These are phyloP conservation scores for Drosophila ogumai DNA, from an alignment of 1,140 invertebrate species.

Conservation along the genomic window DNA sequence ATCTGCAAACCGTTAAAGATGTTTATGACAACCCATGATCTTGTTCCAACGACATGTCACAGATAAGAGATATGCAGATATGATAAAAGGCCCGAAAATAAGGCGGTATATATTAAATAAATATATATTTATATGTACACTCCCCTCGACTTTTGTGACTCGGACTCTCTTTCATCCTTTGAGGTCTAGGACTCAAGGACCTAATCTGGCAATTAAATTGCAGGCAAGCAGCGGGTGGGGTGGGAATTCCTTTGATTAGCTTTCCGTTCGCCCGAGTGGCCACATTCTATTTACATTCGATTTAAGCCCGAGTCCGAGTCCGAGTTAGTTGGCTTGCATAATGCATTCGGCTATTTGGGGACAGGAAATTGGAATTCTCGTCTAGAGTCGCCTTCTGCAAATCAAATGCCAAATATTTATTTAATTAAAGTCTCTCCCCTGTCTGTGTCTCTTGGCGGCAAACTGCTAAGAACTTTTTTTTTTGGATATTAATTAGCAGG, in stretches of 20 bases:
- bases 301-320: background rate
- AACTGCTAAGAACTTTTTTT: constrained; percentile 58
- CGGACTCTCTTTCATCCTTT: background rate
- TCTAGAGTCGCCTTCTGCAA: constrained; percentile 6
- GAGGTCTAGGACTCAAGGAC: background rate
- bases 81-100: constrained; percentile 21
- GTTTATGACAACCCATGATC: constrained; percentile 25
- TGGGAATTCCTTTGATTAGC: constrained; percentile 25
- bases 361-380: constrained; percentile 55
- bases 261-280: constrained; percentile 1
- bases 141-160: background rate
- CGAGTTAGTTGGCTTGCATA: constrained; percentile 20
- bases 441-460: constrained; percentile 30
- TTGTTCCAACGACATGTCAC: constrained; percentile 14
- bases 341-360: constrained; percentile 26
- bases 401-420: constrained; percentile 55
- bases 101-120: background rate
- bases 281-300: constrained; percentile 23
- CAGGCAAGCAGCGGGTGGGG: background rate
- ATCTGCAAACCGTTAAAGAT: constrained; percentile 9
- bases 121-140: background rate
- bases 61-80: constrained; percentile 17
- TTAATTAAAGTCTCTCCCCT: constrained; percentile 37
- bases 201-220: constrained; percentile 29
- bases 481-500: constrained; percentile 52